Conservation (phyloP, 2,888 invertebrate genomes). For the Parochlus steinenii region DNA sequence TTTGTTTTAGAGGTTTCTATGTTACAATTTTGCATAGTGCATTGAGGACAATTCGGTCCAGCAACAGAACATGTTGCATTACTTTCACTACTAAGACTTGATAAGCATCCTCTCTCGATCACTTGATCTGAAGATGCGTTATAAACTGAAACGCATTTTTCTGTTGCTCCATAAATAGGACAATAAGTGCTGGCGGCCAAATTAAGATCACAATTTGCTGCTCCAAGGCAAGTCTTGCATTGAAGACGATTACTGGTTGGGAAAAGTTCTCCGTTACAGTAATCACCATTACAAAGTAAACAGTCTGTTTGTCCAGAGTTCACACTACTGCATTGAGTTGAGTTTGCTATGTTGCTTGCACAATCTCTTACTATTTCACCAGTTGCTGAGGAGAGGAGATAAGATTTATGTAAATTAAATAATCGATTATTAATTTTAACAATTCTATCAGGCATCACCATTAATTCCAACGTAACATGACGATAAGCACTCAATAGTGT, state of each 20-base stretch:
- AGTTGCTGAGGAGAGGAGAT: too few relatives aligned
- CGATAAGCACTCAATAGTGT: conserved; percentile 6
- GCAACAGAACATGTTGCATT: neutral
- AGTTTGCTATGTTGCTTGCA: neutral
- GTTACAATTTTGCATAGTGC: conserved; percentile 2
- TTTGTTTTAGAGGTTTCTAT: neutral
- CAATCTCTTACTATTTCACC: conserved; percentile 9
- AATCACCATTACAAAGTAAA: conserved; percentile 6
- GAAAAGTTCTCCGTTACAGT: conserved; percentile 4
- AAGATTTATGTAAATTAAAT: too few relatives aligned
- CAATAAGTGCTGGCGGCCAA: too few relatives aligned
- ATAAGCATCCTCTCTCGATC: conserved; percentile 5
- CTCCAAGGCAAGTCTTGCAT: conserved; percentile 6
- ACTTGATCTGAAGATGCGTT: neutral
- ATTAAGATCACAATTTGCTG: too few relatives aligned
- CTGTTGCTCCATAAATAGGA: neutral
- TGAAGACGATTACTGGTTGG: conserved; percentile 4
- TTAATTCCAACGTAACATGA: conserved; percentile 9
- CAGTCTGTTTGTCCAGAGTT: neutral
- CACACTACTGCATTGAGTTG: neutral
- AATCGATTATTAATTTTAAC: too few relatives aligned
- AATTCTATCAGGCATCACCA: too few relatives aligned
- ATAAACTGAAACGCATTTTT: conserved; percentile 4
- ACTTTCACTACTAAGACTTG: conserved; percentile 3
- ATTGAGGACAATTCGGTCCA: neutral